Base-by-base conservation (phyloP, 2,113 vertebrate species). In the Ranitomeya variabilis region DNA sequence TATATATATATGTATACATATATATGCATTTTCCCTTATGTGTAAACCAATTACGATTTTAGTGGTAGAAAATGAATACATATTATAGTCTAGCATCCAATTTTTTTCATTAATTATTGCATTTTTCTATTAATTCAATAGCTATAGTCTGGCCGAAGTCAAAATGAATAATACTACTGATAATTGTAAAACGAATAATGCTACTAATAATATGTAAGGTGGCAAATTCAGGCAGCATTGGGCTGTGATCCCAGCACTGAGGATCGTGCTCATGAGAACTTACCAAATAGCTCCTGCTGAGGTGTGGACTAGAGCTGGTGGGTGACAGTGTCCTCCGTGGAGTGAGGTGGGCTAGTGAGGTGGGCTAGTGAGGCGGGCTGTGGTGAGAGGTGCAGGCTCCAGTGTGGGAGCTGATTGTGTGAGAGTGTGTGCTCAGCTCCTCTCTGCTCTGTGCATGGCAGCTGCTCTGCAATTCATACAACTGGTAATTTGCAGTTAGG, bases 401-500 rank as follows among this genome's bases (percentile, higher is more conserved):
- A 66, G 85, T 52, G 67, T 64, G 87, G 66, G 94, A 96, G 95
- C 95, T 96, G 96, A 96, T 96, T 96, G 96, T 96, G 95, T 96
- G 96, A 96, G 95, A 96, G 95, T 96, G 95, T 96, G 96, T 95
- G 95, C 95, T 96, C 96, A 96, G 95, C 96, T 96, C 96, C 95
- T 87, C 94, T 92, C 91, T 93, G 93, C 95, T 95, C 95, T 95
- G 95, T 95, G 94, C 94, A 93, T 90, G 82, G 94, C 94, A 94
- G 95, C 96, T 96, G 95, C 95, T 96, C 95, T 96, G 96, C 96
- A 96, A 96, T 96, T 96, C 96, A 96, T 96, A 96, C 95, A 96
- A 96, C 96, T 96, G 96, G 95, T 96, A 96, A 96, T 96, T 96
- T 96, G 96, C 95, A 96, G 96, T 96, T 96, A 95, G 95, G 96